These are phyloP conservation scores for Sebastolobus alascanus DNA, from an alignment of 2,797 vertebrate species.

Conservation along the genomic window DNA sequence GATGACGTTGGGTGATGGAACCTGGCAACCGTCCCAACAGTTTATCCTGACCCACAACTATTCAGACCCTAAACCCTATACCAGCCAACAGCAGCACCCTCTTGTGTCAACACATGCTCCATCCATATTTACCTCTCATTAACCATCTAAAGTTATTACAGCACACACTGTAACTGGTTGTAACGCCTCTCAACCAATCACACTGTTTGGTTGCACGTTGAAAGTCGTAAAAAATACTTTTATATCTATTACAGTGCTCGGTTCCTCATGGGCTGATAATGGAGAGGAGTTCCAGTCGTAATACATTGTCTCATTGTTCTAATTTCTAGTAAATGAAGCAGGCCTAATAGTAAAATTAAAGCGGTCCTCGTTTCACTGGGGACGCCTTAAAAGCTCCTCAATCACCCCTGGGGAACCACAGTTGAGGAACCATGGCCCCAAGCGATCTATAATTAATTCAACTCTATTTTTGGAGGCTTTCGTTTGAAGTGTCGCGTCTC, in stretches of 20 bases:
- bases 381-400: conserved; percentile 44
- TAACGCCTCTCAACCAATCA: background rate
- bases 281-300: conserved; percentile 23
- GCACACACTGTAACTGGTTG: background rate
- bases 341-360: conserved; percentile 70
- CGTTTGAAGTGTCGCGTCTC: conserved; percentile 24
- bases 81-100: conserved; percentile 40
- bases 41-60: conserved; percentile 24
- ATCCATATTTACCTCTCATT: background rate
- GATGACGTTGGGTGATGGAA: conserved; percentile 30
- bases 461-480: conserved; percentile 22
- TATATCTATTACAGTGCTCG: background rate
- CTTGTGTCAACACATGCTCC: conserved; percentile 51
- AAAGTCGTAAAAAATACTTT: background rate
- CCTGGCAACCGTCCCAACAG: conserved; percentile 17
- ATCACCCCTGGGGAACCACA: conserved; percentile 31
- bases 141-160: conserved; percentile 10
- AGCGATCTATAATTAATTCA: conserved; percentile 67
- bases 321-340: conserved; percentile 62
- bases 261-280: background rate
- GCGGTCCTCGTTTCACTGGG: conserved; percentile 50
- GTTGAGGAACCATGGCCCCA: conserved; percentile 25
- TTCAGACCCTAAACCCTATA: conserved; percentile 23
- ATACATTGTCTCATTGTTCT: conserved; percentile 39
- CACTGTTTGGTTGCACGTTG: background rate